Percentiles rank a stretch among this genome's conserved stretches.
These are phyloP conservation scores for Serinus canaria DNA, from an alignment of 2,113 vertebrate genomes.

Conservation along the genomic window DNA sequence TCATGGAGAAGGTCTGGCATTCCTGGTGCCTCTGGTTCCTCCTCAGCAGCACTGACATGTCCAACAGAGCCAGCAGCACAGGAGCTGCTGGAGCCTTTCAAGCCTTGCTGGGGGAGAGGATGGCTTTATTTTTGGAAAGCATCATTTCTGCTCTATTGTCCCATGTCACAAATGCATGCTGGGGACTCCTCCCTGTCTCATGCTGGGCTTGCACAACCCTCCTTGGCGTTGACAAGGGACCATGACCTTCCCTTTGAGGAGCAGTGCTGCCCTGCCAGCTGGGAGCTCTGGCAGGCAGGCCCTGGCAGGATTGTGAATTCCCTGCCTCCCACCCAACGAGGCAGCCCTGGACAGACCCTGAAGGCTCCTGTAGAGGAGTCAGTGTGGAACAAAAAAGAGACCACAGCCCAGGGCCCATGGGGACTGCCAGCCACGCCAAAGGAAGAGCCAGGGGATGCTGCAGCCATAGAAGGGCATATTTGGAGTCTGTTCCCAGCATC, in stretches of 20 bases:
- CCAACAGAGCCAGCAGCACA: not conserved
- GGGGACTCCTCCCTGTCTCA: not conserved
- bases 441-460: not conserved
- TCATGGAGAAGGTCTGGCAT: not conserved
- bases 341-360: not conserved
- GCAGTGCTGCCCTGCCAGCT: not conserved
- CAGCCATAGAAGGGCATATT: conserved; percentile 4
- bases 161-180: not conserved
- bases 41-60: not conserved
- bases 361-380: not conserved
- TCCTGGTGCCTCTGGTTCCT: not conserved
- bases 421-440: not conserved
- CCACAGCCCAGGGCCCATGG: conserved; percentile 36
- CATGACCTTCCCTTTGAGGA: not conserved
- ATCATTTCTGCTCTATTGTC: not conserved
- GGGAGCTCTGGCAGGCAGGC: conserved; percentile 2
- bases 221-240: not conserved
- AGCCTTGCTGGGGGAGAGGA: not conserved
- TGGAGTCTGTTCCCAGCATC: not conserved
- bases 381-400: conserved; percentile 19
- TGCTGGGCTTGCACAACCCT: not conserved
- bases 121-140: conserved; percentile 13
- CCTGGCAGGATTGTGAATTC: not conserved
- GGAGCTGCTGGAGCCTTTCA: not conserved
- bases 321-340: conserved; percentile 30